phyloP scores from a whole-genome alignment of 23 tunicate species.

The Aplidium turbinatum region DNA sequence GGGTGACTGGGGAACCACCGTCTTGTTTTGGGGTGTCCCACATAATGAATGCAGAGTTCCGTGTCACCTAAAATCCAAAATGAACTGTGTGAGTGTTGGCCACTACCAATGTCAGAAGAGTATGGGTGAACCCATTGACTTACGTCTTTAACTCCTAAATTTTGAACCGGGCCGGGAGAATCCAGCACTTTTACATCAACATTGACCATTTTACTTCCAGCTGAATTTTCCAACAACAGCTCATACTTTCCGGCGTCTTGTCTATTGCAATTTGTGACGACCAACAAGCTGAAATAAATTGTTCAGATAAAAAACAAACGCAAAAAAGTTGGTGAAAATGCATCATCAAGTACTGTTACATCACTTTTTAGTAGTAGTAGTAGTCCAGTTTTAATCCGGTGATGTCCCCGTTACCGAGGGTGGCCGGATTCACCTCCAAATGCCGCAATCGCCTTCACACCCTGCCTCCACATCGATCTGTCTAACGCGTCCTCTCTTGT shows the following conservation, averaged over 20 bases:
- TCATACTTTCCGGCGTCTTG: constrained; percentile 92
- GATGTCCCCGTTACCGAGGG: no score
- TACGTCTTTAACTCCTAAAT: constrained; percentile 83
- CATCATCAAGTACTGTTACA: no score
- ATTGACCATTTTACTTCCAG: constrained; percentile 59
- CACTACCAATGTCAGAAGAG: neutral
- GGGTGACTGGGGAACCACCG: constrained; percentile 84
- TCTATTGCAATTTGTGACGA: constrained; percentile 65
- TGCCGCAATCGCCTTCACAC: no score
- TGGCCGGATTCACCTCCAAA: no score
- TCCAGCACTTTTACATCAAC: constrained; percentile 82
- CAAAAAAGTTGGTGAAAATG: neutral
- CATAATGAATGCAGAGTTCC: constrained; percentile 59
- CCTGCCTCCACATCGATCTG: no score
- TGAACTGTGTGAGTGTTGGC: neutral
- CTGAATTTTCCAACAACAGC: constrained; percentile 66
- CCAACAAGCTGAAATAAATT: constrained; percentile 37
- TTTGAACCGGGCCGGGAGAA: constrained; percentile 86
- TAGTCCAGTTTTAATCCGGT: no score
- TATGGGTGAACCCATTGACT: constrained; percentile 8
- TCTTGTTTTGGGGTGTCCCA: constrained; percentile 90
- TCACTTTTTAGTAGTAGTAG: no score
- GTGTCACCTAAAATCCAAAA: constrained; percentile 44
- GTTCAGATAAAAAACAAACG: neutral
- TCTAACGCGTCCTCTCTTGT: no score